Conservation (phyloP, 2,797 vertebrate species). For the Rhyacichthys aspro region DNA sequence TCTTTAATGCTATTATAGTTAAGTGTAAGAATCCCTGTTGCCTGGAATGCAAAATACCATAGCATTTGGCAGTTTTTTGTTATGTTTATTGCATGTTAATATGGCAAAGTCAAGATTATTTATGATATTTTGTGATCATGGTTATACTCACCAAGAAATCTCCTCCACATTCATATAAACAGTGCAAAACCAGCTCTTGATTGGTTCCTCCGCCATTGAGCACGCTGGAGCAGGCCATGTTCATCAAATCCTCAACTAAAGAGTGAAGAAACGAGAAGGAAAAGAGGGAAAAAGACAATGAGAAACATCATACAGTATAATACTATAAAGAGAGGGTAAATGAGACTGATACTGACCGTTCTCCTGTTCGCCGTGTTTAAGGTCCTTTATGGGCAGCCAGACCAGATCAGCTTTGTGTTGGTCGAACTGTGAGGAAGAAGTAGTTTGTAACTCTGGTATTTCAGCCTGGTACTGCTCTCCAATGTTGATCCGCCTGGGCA, state of each 20-base stretch:
- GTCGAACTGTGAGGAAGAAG: conserved; percentile 77
- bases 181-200: conserved; percentile 94
- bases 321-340: not conserved
- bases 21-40: too few relatives aligned
- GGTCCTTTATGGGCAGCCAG: conserved; percentile 87
- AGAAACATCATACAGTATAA: not conserved
- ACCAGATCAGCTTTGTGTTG: conserved; percentile 88
- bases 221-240: conserved; percentile 92
- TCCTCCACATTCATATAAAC: conserved; percentile 90
- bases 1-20: too few relatives aligned
- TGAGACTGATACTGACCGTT: conserved; percentile 41
- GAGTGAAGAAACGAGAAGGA: not conserved
- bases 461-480: conserved; percentile 90
- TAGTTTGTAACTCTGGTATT: conserved; percentile 79
- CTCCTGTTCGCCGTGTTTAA: conserved; percentile 48
- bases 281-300: not conserved
- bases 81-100: too few relatives aligned
- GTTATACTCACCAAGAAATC: conserved; percentile 90
- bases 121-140: too few relatives aligned
- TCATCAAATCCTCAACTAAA: conserved; percentile 89
- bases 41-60: too few relatives aligned
- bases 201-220: conserved; percentile 94
- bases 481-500: conserved; percentile 89
- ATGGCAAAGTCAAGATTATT: too few relatives aligned
- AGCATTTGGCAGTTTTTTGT: too few relatives aligned